Evolutionary conservation across 1,140 invertebrate genomes (phyloP).

Genomic region (Drosophila willistoni): DNA sequence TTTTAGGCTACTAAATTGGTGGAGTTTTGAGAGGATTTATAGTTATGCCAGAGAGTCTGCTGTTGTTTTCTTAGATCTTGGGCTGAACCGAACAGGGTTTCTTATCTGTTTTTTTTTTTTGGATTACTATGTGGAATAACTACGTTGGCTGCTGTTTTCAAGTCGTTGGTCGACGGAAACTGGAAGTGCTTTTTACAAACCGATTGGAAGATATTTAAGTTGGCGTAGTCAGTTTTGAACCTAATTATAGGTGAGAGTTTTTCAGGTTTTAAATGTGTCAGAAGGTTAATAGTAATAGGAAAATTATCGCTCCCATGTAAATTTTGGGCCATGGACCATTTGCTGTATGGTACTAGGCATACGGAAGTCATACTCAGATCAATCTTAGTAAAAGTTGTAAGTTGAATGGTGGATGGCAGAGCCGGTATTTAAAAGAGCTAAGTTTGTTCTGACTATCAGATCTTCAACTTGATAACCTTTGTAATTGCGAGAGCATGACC

Average conservation of each 20-base stretch:
- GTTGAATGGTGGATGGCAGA: slow-evolving; percentile 22
- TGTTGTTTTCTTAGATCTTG: too few relatives aligned
- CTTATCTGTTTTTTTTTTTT: too few relatives aligned
- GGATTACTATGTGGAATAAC: too few relatives aligned
- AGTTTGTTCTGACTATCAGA: slow-evolving; percentile 7
- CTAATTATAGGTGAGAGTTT: background rate
- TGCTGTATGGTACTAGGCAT: slow-evolving; percentile 23
- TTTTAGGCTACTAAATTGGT: too few relatives aligned
- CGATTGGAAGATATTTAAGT: background rate
- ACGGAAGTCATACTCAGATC: slow-evolving; percentile 16
- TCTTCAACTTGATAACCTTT: slow-evolving; percentile 29
- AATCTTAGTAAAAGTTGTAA: slow-evolving; percentile 15
- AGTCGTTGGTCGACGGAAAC: slow-evolving; percentile 14
- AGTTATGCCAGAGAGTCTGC: too few relatives aligned
- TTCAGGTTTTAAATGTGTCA: too few relatives aligned
- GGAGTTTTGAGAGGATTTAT: too few relatives aligned
- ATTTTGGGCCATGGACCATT: slow-evolving; percentile 22
- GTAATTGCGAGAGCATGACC: slow-evolving; percentile 11
- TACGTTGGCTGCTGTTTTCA: too few relatives aligned
- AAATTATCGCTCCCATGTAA: slow-evolving; percentile 21
- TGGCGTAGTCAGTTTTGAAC: too few relatives aligned
- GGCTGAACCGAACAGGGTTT: too few relatives aligned
- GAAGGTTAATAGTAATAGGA: slow-evolving; percentile 2
- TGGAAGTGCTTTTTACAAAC: slow-evolving; percentile 1
- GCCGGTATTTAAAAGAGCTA: slow-evolving; percentile 15